Evolutionary conservation across 2,888 invertebrate species (phyloP).

Genomic region (Synergus itoensis): DNA sequence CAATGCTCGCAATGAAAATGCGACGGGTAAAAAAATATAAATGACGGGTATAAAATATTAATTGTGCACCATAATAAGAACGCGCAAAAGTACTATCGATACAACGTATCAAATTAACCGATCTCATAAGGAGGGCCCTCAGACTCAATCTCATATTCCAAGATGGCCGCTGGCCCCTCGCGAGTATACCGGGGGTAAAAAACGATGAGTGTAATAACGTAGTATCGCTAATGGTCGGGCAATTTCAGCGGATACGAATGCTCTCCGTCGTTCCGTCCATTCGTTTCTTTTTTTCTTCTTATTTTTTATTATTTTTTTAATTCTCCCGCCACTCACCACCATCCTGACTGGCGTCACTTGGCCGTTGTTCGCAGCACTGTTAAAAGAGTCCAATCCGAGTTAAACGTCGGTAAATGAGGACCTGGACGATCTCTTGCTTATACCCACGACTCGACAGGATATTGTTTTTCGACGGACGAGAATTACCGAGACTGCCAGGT

Average conservation of each 20-base stretch:
- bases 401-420: slow-evolving; percentile 66
- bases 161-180: slow-evolving; percentile 71
- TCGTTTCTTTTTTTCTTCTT: slow-evolving; percentile 53
- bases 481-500: slow-evolving; percentile 54
- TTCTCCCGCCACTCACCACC: slow-evolving; percentile 50
- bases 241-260: slow-evolving; percentile 76
- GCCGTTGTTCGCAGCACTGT: slow-evolving; percentile 47
- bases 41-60: not conserved
- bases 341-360: slow-evolving; percentile 42
- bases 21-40: not conserved
- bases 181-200: slow-evolving; percentile 72
- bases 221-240: slow-evolving; percentile 78
- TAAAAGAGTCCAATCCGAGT: slow-evolving; percentile 56
- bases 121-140: slow-evolving; percentile 53
- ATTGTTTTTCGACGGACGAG: slow-evolving; percentile 61
- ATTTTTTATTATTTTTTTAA: slow-evolving; percentile 40
- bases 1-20: not conserved
- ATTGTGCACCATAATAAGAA: not conserved
- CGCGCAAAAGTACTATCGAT: slow-evolving; percentile 30
- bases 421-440: slow-evolving; percentile 48
- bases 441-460: slow-evolving; percentile 60
- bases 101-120: slow-evolving; percentile 48
- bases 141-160: slow-evolving; percentile 73
- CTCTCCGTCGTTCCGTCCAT: slow-evolving; percentile 62
- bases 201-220: slow-evolving; percentile 77